These are phyloP conservation scores for Mimachlamys varia DNA, from an alignment of 2,888 invertebrate genomes.

Conservation along the genomic window DNA sequence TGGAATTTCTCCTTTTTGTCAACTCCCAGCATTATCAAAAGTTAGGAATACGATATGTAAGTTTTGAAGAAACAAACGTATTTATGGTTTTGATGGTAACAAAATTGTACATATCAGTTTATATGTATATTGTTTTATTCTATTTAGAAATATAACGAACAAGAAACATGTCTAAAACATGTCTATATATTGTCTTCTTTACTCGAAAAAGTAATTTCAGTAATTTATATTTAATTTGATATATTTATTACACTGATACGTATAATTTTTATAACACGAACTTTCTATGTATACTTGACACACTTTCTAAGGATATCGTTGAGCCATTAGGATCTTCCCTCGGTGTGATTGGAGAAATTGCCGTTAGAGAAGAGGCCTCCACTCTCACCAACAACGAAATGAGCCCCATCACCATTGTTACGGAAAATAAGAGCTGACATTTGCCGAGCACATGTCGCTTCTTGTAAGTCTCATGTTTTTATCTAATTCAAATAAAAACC, in stretches of 20 bases:
- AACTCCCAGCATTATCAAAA: too few species aligned
- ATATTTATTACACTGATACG: neutral
- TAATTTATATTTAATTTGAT: too few species aligned
- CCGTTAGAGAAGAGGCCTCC: neutral
- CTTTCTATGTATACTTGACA: neutral
- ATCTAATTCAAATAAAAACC: conserved; percentile 36
- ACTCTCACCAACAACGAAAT: neutral
- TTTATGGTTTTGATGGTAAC: too few species aligned
- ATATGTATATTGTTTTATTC: too few species aligned
- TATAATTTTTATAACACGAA: neutral
- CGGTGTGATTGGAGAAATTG: neutral
- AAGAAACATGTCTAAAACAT: too few species aligned
- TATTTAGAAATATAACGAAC: too few species aligned
- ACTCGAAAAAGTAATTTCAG: too few species aligned
- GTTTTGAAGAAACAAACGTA: too few species aligned
- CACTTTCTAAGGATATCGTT: neutral
- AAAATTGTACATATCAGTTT: too few species aligned
- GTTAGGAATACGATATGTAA: too few species aligned
- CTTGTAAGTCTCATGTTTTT: conserved; percentile 36
- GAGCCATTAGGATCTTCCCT: neutral
- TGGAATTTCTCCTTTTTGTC: too few species aligned
- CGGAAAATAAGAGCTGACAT: conserved; percentile 37
- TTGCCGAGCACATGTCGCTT: conserved; percentile 29
- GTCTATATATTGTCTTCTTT: too few species aligned
- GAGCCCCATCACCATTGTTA: conserved; percentile 39